These are phyloP conservation scores for Shinisaurus crocodilurus DNA, from an alignment of 2,113 vertebrate genomes.

Conservation along the genomic window DNA sequence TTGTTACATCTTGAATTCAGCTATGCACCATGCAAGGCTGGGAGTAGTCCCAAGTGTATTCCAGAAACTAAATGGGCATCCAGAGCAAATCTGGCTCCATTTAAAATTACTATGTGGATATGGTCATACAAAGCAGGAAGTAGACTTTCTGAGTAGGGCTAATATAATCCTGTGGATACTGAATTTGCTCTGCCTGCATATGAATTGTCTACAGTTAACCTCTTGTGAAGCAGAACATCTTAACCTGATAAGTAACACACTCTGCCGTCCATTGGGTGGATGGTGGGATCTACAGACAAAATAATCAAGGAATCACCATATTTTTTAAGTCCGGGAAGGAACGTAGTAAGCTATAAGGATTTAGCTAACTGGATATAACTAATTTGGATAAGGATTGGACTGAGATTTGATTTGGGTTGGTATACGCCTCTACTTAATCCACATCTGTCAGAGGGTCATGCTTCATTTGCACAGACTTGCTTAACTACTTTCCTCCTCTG, in stretches of 20 bases:
- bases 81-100: neutral
- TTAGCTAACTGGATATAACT: conserved; percentile 55
- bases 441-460: conserved; percentile 39
- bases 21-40: neutral
- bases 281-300: conserved; percentile 33
- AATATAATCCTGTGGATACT: neutral
- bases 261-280: neutral
- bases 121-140: neutral
- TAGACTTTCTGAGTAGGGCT: neutral
- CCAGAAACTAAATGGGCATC: neutral
- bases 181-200: conserved; percentile 25
- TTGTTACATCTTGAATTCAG: neutral
- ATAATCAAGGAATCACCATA: conserved; percentile 47
- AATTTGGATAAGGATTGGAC: conserved; percentile 46
- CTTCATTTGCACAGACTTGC: conserved; percentile 51
- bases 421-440: conserved; percentile 25
- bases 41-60: neutral
- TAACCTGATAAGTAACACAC: conserved; percentile 34
- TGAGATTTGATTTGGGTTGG: conserved; percentile 38
- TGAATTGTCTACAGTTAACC: conserved; percentile 16
- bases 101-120: neutral
- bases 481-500: conserved; percentile 28
- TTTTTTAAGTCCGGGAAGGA: conserved; percentile 33
- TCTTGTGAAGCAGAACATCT: neutral
- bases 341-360: conserved; percentile 51